Base-by-base conservation (phyloP, 2,113 vertebrate genomes). In the Turdus rufiventris region DNA sequence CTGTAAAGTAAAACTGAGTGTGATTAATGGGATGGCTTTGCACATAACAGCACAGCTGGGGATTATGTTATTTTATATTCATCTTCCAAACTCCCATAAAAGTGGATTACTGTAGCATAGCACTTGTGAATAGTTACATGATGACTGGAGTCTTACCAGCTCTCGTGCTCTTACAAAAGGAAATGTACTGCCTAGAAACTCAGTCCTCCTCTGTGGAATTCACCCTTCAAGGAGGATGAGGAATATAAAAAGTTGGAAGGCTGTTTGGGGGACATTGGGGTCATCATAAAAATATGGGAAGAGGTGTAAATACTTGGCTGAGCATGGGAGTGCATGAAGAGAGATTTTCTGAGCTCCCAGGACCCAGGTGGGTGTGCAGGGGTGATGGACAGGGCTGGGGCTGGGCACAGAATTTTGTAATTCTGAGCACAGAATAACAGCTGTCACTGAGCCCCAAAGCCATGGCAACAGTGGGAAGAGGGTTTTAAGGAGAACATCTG, bases 21-120 rank as follows among this genome's bases (percentile, higher is more conserved):
- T 95, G 96, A 97, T 95, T 93, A 95, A 97, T 94, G 91, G 80
- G 72, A 86, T 81, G 89, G 48, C 80, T 94, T 78, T 89, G 77
- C 86, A 86, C 76, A 71, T 81, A 94, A 95, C 83, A 89, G 89
- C 91, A 87, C 94, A 94, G 68, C 91, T 95, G 94, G 86, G 76
- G 84, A 87, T 96, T 95, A 38, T 84, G 89, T 84, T 95, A 92
- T 93, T 97, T 91, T 93, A 92, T 94, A 95, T 95, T 93, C 94
- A 89, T 73, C 88, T 96, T 95, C 88, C 80, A 84, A 93, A 92
- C 91, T 96, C 83, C 80, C 86, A 94, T 96, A 95, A 95, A 97
- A 97, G 91, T 85, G 66, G 92, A 93, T 94, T 89, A 85, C 88
- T 81, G 94, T 78, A 81, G 68, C 87, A 92, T 24, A 84, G 91